phyloP scores from a whole-genome alignment of 2,888 invertebrate genomes.

The Cheilosia vernalis region DNA sequence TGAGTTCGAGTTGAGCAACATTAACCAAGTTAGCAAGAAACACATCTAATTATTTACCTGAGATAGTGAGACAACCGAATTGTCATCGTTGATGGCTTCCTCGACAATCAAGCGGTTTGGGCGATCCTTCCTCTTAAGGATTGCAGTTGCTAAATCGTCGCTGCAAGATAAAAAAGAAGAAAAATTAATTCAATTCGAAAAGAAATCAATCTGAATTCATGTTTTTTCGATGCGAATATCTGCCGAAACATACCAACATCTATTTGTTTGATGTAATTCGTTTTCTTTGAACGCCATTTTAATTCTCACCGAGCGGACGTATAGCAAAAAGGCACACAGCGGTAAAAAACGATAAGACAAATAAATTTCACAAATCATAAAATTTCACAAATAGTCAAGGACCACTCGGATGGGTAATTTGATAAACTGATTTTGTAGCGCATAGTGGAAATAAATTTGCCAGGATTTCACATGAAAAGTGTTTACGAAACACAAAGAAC shows the following conservation, averaged over 20 bases:
- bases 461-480: slow-evolving; percentile 27
- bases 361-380: slow-evolving; percentile 23
- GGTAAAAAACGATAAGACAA: slow-evolving; percentile 36
- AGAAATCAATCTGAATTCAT: slow-evolving; percentile 3
- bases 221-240: slow-evolving; percentile 13
- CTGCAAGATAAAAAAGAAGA: slow-evolving; percentile 28
- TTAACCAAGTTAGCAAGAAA: slow-evolving; percentile 4
- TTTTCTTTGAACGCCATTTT: slow-evolving; percentile 72
- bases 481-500: slow-evolving; percentile 58
- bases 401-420: slow-evolving; percentile 28
- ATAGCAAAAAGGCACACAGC: slow-evolving; percentile 45
- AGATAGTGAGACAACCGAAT: slow-evolving; percentile 98
- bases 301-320: slow-evolving; percentile 44
- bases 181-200: slow-evolving; percentile 1
- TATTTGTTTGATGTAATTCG: slow-evolving; percentile 50
- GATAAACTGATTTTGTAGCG: slow-evolving; percentile 11
- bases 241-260: slow-evolving; percentile 50
- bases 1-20: slow-evolving; percentile 19
- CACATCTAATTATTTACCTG: slow-evolving; percentile 86
- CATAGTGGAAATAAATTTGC: slow-evolving; percentile 41
- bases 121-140: slow-evolving; percentile 98
- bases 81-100: slow-evolving; percentile 99
- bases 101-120: slow-evolving; percentile 99
- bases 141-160: slow-evolving; percentile 98
- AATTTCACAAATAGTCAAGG: slow-evolving; percentile 37